Base-by-base conservation (phyloP, 2,113 vertebrate genomes). In the Vicugna pacos region DNA sequence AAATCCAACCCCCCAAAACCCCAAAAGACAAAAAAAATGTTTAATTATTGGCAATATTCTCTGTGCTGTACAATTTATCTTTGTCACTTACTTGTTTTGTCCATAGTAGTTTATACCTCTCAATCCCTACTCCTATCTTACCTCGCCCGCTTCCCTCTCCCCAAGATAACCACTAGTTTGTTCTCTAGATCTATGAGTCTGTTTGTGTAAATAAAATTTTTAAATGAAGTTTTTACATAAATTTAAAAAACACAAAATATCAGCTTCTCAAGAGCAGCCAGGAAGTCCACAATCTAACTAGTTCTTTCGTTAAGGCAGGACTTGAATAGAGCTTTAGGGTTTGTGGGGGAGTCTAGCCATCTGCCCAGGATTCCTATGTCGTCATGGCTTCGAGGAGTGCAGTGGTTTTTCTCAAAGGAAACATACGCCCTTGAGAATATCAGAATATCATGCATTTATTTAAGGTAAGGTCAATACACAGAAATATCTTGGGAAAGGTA, bases 231-330 rank as follows among this genome's bases (percentile, higher is more conserved):
- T 72, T 94, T 72, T 62, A 82, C 8, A n/a, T 89, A 86, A 76
- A 76, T 54, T 93, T 93, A 50, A 77, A 95, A 84, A 64, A 69
- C 24, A 30, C 8, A 62, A 3, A 94, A 54, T 85, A 80, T 30
- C 50, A 85, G 12, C 24, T 54, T 86, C 79, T 95, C 56, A 73
- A 93, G 67, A 77, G 38, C n/a, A 80, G 64, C 5, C 10, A 42
- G 76, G n/a, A 89, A 80, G 24, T 70, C 64, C 84, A 81, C 19
- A 12, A 50, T 46, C 32, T 88, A 87, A 75, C 95, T 88, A 69
- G n/a, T 86, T 96, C 73, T 79, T 93, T 83, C 69, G 79, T 86
- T 75, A 82, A 91, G 50, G 32, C 77, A 93, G 75, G 73, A 93
- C 62, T 19, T 24, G 35, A 80, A 46, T 24, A 62, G 93, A 87